Evolutionary conservation across 2,888 invertebrate genomes (phyloP).

Genomic region (Trissolcus brochymenae): DNA sequence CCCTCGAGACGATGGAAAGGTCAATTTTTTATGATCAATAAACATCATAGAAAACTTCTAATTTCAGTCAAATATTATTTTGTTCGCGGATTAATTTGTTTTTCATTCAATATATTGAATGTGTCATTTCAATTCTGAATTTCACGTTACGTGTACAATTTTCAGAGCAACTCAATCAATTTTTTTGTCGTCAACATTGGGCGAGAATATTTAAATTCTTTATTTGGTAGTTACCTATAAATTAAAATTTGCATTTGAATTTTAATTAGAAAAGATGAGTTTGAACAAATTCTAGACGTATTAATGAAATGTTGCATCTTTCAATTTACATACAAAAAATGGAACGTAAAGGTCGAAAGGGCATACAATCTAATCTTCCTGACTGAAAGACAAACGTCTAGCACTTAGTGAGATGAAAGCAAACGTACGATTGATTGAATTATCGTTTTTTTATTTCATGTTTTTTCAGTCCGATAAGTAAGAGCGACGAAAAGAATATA

Average conservation of each 20-base stretch:
- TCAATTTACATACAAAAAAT: conserved; percentile 3
- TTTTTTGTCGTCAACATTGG: no score
- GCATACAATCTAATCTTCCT: conserved; percentile 28
- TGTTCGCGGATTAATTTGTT: neutral
- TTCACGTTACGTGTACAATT: no score
- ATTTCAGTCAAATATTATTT: neutral
- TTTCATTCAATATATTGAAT: neutral
- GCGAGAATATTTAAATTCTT: no score
- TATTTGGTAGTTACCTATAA: no score
- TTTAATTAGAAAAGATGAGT: no score
- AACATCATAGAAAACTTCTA: neutral
- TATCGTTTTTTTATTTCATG: conserved; percentile 35
- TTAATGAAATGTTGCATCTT: neutral
- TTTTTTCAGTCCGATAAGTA: conserved; percentile 31
- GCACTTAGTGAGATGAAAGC: conserved; percentile 39
- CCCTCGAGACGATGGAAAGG: conserved; percentile 1
- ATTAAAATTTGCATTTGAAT: no score
- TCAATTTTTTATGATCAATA: neutral
- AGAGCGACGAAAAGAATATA: conserved; percentile 12
- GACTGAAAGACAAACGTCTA: conserved; percentile 29
- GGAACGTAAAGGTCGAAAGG: conserved; percentile 15
- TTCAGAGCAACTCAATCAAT: no score
- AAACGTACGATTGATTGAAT: conserved; percentile 40
- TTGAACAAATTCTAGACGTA: no score
- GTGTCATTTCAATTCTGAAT: no score